Base-by-base conservation (phyloP, 2,797 vertebrate species). In the Coreius guichenoti region DNA sequence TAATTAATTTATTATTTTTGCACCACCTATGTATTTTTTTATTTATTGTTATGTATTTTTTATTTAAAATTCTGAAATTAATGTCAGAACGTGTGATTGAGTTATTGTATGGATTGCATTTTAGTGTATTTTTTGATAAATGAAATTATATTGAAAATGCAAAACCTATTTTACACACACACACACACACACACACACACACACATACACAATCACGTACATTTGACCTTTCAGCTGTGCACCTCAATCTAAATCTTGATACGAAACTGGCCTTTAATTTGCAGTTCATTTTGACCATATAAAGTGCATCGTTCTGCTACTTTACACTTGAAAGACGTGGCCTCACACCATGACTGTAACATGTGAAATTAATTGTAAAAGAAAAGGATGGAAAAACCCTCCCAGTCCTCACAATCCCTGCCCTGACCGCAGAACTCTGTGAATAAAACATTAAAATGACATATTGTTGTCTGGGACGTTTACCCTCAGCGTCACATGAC, bases 401-500 rank as follows among this genome's bases (percentile, higher is more conserved):
- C 65, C 76, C 33, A 78, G 74, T 47, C 67, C 47, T 84, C 54
- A 33, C 54, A 81, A 58, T 56, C 49, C 82, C 69, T 43, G 21
- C 73, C 17, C 29, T 74, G 26, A 63, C 81, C 80, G 9, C 65
- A 80, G 29, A 84, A 80, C 81, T 75, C 51, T 87, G 61, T 81
- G 75, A 88, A 88, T 84, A 85, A 69, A 82, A 82, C 43, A 56
- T 87, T 87, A 77, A 84, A 91, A 83, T 77, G 81, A 49, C 83
- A 81, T 69, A 85, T 67, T 69, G 51, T 87, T 77, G 77, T 89
- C 85, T 79, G 49, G n/a, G 73, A 58, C 36, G 51, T 78, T 83
- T 82, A 61, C 36, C 84, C 47, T 88, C 83, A 80, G 33, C 29
- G 63, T 51, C 84, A 86, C 63, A 58, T 81, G 78, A 83, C 77